Percentiles rank a stretch among this genome's conserved stretches.
These are phyloP conservation scores for Orycteropus afer DNA, from an alignment of 2,113 vertebrate genomes.

Conservation along the genomic window DNA sequence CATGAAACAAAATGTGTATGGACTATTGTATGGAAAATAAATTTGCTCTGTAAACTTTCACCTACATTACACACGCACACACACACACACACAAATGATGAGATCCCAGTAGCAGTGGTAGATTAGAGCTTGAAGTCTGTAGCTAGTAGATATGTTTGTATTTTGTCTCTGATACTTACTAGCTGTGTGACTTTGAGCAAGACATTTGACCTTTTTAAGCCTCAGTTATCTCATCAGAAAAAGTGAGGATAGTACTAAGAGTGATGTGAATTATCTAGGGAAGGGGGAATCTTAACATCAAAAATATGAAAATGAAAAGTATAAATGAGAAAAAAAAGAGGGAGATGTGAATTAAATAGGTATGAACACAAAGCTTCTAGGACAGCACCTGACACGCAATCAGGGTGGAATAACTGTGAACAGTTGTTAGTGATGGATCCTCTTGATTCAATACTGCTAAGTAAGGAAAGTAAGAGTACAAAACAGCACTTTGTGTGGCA, in stretches of 20 bases:
- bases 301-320: too few species aligned
- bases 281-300: too few species aligned
- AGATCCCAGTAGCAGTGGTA: not conserved
- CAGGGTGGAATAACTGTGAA: not conserved
- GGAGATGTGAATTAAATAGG: not conserved
- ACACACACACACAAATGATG: not conserved
- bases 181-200: too few species aligned
- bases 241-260: too few species aligned
- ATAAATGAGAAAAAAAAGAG: too few species aligned
- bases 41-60: too few species aligned
- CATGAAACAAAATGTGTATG: too few species aligned
- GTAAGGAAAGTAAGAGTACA: not conserved
- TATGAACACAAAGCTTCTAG: not conserved
- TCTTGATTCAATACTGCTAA: not conserved
- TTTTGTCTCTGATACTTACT: not conserved
- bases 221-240: too few species aligned
- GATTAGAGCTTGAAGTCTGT: not conserved
- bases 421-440: not conserved
- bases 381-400: not conserved
- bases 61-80: too few species aligned
- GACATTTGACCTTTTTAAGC: too few species aligned
- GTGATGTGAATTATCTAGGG: too few species aligned
- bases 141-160: not conserved
- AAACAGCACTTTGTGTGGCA: not conserved
- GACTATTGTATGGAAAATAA: too few species aligned